phyloP scores from a whole-genome alignment of 2,797 vertebrate genomes.

The Lepilemur ruficaudatus region DNA sequence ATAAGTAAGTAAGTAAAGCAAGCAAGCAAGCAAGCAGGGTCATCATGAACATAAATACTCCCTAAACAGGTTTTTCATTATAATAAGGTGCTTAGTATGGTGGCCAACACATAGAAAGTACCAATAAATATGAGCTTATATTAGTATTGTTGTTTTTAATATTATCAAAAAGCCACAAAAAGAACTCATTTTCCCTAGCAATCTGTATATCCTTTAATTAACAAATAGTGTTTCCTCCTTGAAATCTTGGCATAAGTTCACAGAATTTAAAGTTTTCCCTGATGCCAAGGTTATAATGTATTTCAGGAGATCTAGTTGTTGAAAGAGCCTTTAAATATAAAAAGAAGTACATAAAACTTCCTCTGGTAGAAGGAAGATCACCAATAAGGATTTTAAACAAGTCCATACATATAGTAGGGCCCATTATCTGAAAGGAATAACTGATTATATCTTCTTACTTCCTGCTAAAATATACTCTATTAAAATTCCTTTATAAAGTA shows the following conservation, averaged over 20 bases:
- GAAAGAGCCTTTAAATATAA: constrained; percentile 20
- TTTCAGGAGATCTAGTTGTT: neutral
- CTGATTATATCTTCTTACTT: neutral
- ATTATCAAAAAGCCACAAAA: neutral
- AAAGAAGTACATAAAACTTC: neutral
- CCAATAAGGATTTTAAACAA: constrained; percentile 13
- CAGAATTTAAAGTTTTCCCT: constrained; percentile 2
- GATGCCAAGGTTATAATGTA: neutral
- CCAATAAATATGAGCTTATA: neutral
- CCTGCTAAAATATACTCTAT: neutral
- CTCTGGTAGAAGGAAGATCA: neutral
- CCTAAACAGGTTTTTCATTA: neutral
- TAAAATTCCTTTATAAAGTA: neutral
- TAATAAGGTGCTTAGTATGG: neutral
- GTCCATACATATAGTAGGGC: neutral
- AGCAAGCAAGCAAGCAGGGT: too few relatives aligned
- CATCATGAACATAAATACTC: neutral
- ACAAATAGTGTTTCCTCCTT: neutral
- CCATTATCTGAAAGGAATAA: neutral
- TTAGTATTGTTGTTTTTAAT: neutral
- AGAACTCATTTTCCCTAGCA: neutral
- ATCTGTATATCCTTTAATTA: constrained; percentile 18
- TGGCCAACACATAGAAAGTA: neutral
- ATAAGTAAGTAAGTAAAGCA: too few relatives aligned
- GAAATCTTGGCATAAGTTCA: constrained; percentile 1